Evolutionary conservation across 2,797 vertebrate species (phyloP).

Genomic region (Huso huso): DNA sequence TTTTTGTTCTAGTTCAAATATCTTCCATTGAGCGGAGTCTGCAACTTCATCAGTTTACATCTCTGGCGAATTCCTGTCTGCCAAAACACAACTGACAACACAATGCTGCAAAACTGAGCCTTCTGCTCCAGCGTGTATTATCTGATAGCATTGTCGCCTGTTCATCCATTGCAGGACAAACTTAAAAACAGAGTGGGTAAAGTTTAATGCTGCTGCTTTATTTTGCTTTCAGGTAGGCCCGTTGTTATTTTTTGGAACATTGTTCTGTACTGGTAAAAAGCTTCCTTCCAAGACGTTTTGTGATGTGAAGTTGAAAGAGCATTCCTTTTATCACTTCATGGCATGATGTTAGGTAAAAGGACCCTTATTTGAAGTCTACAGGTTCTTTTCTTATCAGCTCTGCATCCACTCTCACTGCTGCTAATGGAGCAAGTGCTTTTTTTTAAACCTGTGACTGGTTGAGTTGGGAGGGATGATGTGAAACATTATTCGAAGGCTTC

Average conservation of each 20-base stretch:
- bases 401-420: constrained; percentile 7
- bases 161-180: constrained; percentile 2
- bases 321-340: constrained; percentile 5
- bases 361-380: not conserved
- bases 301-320: constrained; percentile 7
- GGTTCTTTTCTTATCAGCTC: constrained; percentile 6
- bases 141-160: constrained; percentile 2
- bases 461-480: constrained; percentile 9
- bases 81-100: constrained; percentile 10
- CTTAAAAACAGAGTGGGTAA: not conserved
- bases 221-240: not conserved
- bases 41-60: not conserved
- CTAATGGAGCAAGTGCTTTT: not conserved
- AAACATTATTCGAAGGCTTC: constrained; percentile 1
- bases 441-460: not conserved
- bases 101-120: constrained; percentile 6
- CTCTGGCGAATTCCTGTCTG: constrained; percentile 10
- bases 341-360: not conserved
- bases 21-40: constrained; percentile 14
- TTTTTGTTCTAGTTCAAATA: constrained; percentile 21
- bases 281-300: not conserved
- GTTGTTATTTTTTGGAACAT: too few relatives aligned
- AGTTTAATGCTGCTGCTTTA: constrained; percentile 1
- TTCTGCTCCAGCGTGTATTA: constrained; percentile 2
- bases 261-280: too few relatives aligned